These are phyloP conservation scores for Thumatha senex DNA, from an alignment of 2,888 invertebrate species.

Conservation along the genomic window DNA sequence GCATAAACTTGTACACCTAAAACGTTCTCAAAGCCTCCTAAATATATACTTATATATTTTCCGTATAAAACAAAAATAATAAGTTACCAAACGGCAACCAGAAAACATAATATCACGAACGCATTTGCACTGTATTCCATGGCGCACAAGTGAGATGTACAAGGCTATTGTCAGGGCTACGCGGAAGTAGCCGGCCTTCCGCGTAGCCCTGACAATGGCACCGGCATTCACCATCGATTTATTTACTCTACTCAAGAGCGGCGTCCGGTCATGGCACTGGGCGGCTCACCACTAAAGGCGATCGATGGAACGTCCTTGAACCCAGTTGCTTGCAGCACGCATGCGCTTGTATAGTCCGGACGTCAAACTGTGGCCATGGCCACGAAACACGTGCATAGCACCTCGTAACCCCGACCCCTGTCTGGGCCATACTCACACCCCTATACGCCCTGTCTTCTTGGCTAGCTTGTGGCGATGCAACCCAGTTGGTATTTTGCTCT, in stretches of 20 bases:
- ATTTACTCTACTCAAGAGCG: conserved; percentile 45
- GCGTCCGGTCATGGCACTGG: conserved; percentile 66
- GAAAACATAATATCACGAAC: background rate
- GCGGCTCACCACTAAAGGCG: conserved; percentile 53
- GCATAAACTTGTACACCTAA: too few relatives aligned
- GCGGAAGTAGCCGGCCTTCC: conserved; percentile 6
- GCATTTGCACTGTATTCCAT: background rate
- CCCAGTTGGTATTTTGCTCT: conserved; percentile 42
- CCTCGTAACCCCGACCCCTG: conserved; percentile 37
- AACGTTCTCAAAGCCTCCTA: too few relatives aligned
- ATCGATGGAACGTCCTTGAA: conserved; percentile 79
- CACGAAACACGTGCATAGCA: conserved; percentile 60
- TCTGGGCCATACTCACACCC: conserved; percentile 10
- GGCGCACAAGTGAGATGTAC: conserved; percentile 3
- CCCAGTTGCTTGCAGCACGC: conserved; percentile 57
- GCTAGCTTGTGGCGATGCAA: conserved; percentile 46
- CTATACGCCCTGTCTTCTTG: conserved; percentile 55
- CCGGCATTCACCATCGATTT: conserved; percentile 49
- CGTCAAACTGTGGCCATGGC: conserved; percentile 77
- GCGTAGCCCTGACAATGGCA: conserved; percentile 57
- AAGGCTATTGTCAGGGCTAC: too few relatives aligned
- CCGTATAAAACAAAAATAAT: too few relatives aligned
- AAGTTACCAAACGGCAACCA: background rate
- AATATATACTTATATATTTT: too few relatives aligned
- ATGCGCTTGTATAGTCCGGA: conserved; percentile 64